These are phyloP conservation scores for Temnothorax nylanderi DNA, from an alignment of 1,140 invertebrate species.

Conservation along the genomic window DNA sequence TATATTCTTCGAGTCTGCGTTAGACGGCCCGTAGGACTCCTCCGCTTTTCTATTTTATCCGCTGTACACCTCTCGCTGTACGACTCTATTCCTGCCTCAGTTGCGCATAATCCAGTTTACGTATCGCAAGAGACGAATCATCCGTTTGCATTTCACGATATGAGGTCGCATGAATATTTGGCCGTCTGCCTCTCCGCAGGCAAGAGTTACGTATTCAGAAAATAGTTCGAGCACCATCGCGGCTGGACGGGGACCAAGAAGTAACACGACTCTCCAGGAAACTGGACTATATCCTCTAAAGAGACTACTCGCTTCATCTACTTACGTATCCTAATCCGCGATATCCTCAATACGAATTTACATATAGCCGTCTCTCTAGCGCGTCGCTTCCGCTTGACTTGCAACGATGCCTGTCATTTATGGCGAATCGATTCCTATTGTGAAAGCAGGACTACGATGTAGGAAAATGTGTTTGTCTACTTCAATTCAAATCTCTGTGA, in stretches of 20 bases:
- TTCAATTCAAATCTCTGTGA: neutral
- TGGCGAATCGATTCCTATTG: conserved; percentile 37
- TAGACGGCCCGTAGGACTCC: conserved; percentile 19
- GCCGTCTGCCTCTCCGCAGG: conserved; percentile 70
- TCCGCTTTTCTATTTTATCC: conserved; percentile 40
- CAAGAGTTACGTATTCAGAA: conserved; percentile 67
- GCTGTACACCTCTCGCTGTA: neutral
- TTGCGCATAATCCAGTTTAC: conserved; percentile 67
- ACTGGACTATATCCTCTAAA: conserved; percentile 50
- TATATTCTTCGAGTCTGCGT: conserved; percentile 48
- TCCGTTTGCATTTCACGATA: conserved; percentile 73
- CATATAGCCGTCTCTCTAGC: neutral
- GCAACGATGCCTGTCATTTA: conserved; percentile 43
- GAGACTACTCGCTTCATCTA: conserved; percentile 35
- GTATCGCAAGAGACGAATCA: conserved; percentile 70
- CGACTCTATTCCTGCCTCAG: conserved; percentile 30
- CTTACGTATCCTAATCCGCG: conserved; percentile 35
- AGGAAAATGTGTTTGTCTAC: neutral
- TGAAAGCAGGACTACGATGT: neutral
- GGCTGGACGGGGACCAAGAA: conserved; percentile 71
- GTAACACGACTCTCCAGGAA: conserved; percentile 4
- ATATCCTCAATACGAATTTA: conserved; percentile 40
- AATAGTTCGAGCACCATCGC: conserved; percentile 53
- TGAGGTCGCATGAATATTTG: conserved; percentile 80
- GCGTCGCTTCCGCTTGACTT: neutral